Evolutionary conservation across 2,797 vertebrate genomes (phyloP), one percentile per base, ranked within the genome.

Genomic region (Mionectes olivaceus): DNA sequence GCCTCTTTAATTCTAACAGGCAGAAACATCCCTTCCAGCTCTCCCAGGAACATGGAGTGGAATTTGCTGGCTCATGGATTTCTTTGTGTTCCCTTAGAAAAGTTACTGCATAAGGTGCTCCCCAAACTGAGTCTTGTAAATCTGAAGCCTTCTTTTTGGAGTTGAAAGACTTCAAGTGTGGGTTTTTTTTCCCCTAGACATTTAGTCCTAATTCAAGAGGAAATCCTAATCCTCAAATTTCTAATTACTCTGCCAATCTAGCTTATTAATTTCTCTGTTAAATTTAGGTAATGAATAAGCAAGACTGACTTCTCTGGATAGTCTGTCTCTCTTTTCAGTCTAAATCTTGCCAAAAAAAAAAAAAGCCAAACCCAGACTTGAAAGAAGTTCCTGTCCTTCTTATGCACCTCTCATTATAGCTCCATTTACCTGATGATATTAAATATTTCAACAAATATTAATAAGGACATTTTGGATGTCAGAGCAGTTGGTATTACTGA

Each of bases 381-480:
- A 95, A 93, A 92, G 83, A 78, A 74, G 27, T 68, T 93, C 75
- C 76, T 91, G n/a, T 89, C 79, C 52, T 83, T 67, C 75, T 93
- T 70, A 80, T 25, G 6, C 22, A 89, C 25, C 56, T 61, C 65
- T 89, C 75, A 64, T 85, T 89, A 87, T 7, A 64, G 30, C 59
- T 87, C 61, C 75, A 67, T 68, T 61, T 92, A 93, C 94, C 86
- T 85, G 68, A 13, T 64, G 19, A 39, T 63, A 88, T 86, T 73
- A 89, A 92, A 93, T 93, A 92, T 82, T 96, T 79, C 83, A 92
- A 59, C 69, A 81, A 88, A 57, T 27, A 63, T 91, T 81, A 96
- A 94, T 21, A 82, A 55, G 50, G 52, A 83, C 39, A 2, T 53
- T 61, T 43, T 33, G 35, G 19, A 96, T 92, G 81, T 68, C 65